Evolutionary conservation across 2,888 invertebrate species (phyloP), one percentile per base, ranked within the genome.

Genomic region (Opisthograptis luteolata): DNA sequence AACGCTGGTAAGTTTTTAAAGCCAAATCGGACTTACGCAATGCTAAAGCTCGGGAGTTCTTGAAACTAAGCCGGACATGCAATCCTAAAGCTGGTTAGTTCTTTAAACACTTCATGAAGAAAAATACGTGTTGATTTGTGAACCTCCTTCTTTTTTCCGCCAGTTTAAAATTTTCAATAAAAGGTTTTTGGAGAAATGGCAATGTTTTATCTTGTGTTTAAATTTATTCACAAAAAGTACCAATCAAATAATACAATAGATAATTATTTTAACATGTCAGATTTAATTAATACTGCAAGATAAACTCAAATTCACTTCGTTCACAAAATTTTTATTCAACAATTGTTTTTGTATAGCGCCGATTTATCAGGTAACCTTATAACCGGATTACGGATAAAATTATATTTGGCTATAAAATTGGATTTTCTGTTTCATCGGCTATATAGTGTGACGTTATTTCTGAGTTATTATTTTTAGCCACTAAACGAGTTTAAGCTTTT

Each of bases 21-120:
- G 77, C 81, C 8, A 88, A 87, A 36, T 89, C 87, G 3, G 88
- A 88, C 31, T 87, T 88, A 47, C 64, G 88, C 44, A 86, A 87
- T 53, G 87, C 87, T 41, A 87, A 87, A 56, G 64, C 84, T 58
- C 88, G 88, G 88, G 44, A 78, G 78, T 3, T 3, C 2, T 17
- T 17, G 17, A 17, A 50, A 17, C 2, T 17, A 17, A 17, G 17
- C 17, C 5, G 17, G 3, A 17, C 17, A 5, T 17, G 5, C 5
- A 3, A 87, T 54, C 89, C 89, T 42, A 88, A 87, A 57, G 64
- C 84, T 58, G 89, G 89, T 89, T 44, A 79, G 79, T 59, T 10
- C 6, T 12, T 28, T 3, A 5, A 50, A 77, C 81, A n/a, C n/a
- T n/a, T n/a, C n/a, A n/a, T n/a, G n/a, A n/a, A n/a, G n/a, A n/a